Conservation (phyloP, 2,888 invertebrate species). For the Hirtodrosophila trivittata region DNA sequence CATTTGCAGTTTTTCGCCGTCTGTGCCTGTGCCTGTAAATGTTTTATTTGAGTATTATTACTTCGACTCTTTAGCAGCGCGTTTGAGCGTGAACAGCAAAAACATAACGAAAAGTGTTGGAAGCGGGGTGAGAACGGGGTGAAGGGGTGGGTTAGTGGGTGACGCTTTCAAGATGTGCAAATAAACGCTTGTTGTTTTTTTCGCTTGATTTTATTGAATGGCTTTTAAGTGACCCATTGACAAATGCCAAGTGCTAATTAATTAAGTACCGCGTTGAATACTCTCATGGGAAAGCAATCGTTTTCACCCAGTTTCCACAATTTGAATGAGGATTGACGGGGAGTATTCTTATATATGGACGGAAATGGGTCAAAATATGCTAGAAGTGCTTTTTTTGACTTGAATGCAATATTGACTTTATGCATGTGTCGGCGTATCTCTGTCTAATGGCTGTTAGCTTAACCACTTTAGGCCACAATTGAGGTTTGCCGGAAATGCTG, state of each 20-base stretch:
- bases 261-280: not conserved
- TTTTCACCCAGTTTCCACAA: too few relatives aligned
- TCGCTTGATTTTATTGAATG: slow-evolving; percentile 11
- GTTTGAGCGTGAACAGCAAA: slow-evolving; percentile 31
- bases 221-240: slow-evolving; percentile 20
- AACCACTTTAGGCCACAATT: slow-evolving; percentile 57
- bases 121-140: not conserved
- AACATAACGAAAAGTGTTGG: slow-evolving; percentile 24
- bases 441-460: slow-evolving; percentile 61
- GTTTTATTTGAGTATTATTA: slow-evolving; percentile 77
- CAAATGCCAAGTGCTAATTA: slow-evolving; percentile 5
- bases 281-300: not conserved
- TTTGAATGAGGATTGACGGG: too few relatives aligned
- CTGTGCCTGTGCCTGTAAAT: slow-evolving; percentile 75
- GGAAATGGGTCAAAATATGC: too few relatives aligned
- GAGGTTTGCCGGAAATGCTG: slow-evolving; percentile 62
- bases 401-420: slow-evolving; percentile 5
- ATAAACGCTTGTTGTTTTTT: slow-evolving; percentile 14
- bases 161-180: slow-evolving; percentile 26
- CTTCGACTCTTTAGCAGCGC: slow-evolving; percentile 68
- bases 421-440: slow-evolving; percentile 25
- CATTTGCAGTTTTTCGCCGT: slow-evolving; percentile 74
- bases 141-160: not conserved
- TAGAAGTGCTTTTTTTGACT: too few relatives aligned
- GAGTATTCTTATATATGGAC: too few relatives aligned